phyloP scores from a whole-genome alignment of 2,113 vertebrate species.

The Mirza zaza region DNA sequence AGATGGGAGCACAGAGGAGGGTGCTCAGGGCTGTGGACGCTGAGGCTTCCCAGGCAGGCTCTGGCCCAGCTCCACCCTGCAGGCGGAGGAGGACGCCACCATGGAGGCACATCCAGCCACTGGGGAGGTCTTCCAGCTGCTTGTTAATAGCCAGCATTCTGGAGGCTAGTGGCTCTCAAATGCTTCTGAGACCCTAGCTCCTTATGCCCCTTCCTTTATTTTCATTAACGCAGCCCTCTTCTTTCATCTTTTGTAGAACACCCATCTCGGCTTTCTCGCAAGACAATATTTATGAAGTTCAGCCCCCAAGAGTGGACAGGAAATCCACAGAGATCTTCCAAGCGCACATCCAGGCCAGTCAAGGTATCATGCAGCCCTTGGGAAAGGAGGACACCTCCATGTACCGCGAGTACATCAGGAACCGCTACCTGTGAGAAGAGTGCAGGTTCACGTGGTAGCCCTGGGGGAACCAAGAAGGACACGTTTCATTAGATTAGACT shows the following conservation, averaged over 20 bases:
- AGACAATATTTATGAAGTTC: conserved; percentile 92
- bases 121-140: not conserved
- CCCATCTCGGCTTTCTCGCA: conserved; percentile 91
- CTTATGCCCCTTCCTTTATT: not conserved
- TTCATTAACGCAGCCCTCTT: not conserved
- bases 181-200: not conserved
- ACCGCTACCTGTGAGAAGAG: conserved; percentile 90
- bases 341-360: conserved; percentile 89
- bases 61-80: not conserved
- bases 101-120: too few relatives aligned
- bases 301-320: conserved; percentile 87
- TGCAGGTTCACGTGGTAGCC: fast-evolving
- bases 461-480: too few relatives aligned
- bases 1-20: not conserved
- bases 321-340: conserved; percentile 91
- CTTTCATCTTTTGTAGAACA: conserved; percentile 80
- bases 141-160: fast-evolving
- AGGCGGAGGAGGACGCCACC: not conserved
- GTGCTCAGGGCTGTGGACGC: too few relatives aligned
- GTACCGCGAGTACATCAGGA: conserved; percentile 95
- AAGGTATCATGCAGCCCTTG: conserved; percentile 88
- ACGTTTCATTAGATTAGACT: not conserved
- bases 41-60: not conserved
- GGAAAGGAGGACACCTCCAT: conserved; percentile 90
- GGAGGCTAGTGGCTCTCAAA: not conserved